These are phyloP conservation scores for Orgyia antiqua DNA, from an alignment of 2,888 invertebrate species.

Conservation along the genomic window DNA sequence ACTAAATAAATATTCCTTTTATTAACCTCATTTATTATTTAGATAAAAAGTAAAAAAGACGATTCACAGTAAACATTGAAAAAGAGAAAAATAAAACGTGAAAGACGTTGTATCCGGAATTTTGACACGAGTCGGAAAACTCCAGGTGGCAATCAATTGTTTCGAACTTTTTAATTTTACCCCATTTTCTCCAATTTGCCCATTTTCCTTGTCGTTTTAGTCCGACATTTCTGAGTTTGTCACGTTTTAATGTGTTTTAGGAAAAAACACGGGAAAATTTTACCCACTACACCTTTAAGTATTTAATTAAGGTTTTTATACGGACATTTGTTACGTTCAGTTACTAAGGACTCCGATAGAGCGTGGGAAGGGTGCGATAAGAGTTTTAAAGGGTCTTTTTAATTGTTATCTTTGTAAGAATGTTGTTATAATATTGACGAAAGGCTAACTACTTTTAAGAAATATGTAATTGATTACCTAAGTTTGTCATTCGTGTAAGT, in stretches of 20 bases:
- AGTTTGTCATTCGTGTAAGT: no score
- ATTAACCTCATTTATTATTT: no score
- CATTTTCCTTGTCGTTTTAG: slow-evolving; percentile 5
- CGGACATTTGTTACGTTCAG: no score
- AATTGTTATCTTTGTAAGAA: no score
- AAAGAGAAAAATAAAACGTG: slow-evolving; percentile 17
- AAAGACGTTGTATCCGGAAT: slow-evolving; percentile 12
- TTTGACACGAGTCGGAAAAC: slow-evolving; percentile 15
- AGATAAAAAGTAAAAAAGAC: no score
- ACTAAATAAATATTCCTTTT: no score
- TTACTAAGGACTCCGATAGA: no score
- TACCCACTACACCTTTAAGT: slow-evolving; percentile 16
- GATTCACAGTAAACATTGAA: slow-evolving; percentile 6
- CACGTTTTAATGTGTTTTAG: slow-evolving; percentile 26
- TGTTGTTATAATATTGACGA: no score
- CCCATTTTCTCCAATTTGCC: slow-evolving; percentile 10
- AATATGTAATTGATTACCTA: no score
- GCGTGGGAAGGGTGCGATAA: no score
- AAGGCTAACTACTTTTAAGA: no score
- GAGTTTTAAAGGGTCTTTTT: no score
- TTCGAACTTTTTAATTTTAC: slow-evolving; percentile 28
- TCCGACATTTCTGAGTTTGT: slow-evolving; percentile 22
- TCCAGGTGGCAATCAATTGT: slow-evolving; percentile 24
- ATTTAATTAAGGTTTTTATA: slow-evolving; percentile 22
- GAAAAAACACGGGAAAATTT: slow-evolving; percentile 15